Base-by-base conservation (phyloP, 2,113 vertebrate genomes). In the Myiozetetes cayanensis region DNA sequence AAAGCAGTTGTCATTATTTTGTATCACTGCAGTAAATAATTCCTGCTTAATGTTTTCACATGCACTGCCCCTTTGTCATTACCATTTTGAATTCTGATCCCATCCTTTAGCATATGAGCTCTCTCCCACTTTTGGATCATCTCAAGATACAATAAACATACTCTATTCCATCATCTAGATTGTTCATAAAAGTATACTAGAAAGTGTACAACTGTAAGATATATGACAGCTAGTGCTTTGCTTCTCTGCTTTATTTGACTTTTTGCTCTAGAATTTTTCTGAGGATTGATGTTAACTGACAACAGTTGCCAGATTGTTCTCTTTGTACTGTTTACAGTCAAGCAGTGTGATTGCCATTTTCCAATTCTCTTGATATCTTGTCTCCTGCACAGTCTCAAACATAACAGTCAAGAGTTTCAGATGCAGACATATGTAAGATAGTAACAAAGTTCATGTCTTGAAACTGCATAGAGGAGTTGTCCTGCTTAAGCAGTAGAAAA, bases 171-270 rank as follows among this genome's bases (percentile, higher is more conserved):
- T 73, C 85, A 77, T 33, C 55, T 87, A 61, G 16, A 37, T 21
- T 76, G 82, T 93, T 96, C 85, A 94, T 88, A 90, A 88, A 93
- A 83, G 78, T 55, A 83, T 76, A 37, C 24, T 65, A 56, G 75
- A 70, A 46, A 93, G 31, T 33, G 18, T 52, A 76, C 71, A 93
- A 92, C 73, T 83, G 39, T 28, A 85, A 85, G 31, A 55, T 43
- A 77, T 39, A 46, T 67, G 72, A 92, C 75, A 93, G 72, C 49
- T 70, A 70, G 9, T 80, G 71, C 63, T 90, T 79, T 90, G 17
- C 63, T 95, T 9, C 67, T 93, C 67, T 85, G 27, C 41, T 91
- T 78, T 89, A 27, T 91, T 70, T 88, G 63, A 85, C 85, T 94
- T 92, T 75, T 76, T 86, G 78, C 67, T 93, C 75, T 70, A 47